phyloP scores from a whole-genome alignment of 2,113 vertebrate species.

The Myxocyprinus asiaticus region DNA sequence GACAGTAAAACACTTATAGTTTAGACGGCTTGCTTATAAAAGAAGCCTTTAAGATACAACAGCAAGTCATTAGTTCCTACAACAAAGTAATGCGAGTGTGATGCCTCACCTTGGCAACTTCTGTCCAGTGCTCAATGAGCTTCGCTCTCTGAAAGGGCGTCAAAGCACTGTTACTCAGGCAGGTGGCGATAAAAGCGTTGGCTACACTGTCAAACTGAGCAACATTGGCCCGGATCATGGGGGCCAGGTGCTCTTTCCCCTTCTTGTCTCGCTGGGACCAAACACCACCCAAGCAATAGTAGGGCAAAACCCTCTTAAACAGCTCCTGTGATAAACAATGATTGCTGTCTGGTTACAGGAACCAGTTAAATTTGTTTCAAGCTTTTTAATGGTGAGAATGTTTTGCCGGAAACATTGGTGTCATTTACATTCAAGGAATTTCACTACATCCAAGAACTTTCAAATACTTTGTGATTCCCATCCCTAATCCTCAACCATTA shows the following conservation, averaged over 20 bases:
- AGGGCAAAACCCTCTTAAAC: constrained; percentile 97
- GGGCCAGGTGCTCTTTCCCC: constrained; percentile 94
- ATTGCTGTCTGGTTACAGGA: background rate
- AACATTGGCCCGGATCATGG: constrained; percentile 92
- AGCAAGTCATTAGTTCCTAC: too few species aligned
- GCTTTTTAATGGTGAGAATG: too few species aligned
- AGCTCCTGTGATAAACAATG: constrained; percentile 79
- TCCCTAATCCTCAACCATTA: too few species aligned
- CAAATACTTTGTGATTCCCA: too few species aligned
- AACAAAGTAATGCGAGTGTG: too few species aligned
- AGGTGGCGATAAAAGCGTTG: constrained; percentile 95
- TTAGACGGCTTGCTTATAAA: background rate
- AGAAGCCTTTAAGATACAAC: too few species aligned
- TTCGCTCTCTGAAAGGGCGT: constrained; percentile 87
- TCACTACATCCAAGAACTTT: too few species aligned
- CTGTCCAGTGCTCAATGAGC: constrained; percentile 94
- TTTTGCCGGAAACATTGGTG: too few species aligned
- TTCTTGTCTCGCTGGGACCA: constrained; percentile 99
- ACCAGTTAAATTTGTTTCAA: too few species aligned
- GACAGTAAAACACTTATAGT: background rate
- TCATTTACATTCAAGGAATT: too few species aligned
- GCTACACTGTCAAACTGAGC: constrained; percentile 95
- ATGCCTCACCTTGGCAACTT: constrained; percentile 90
- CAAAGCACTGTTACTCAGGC: constrained; percentile 84
- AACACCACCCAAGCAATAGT: constrained; percentile 95